A percentile compares a stretch with the other conserved stretches of the same genome.
Evolutionary conservation across 2,888 invertebrate species (phyloP).

Genomic region (Paralinhomoeus sp.): DNA sequence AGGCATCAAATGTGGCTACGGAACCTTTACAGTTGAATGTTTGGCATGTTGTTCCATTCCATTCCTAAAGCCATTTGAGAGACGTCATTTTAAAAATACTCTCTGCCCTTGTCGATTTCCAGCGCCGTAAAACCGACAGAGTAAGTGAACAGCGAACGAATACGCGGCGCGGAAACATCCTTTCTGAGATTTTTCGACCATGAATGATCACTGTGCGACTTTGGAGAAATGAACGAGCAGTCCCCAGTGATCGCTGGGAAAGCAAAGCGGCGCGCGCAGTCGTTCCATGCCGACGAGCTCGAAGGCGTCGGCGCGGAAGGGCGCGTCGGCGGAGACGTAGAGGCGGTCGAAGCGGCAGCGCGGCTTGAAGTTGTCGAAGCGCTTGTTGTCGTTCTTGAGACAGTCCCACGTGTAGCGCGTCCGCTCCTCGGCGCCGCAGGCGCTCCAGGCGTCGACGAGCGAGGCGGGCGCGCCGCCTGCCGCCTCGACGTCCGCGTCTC

Average conservation of each 20-base stretch:
- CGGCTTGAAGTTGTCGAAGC: conserved; percentile 4
- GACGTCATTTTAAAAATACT: no score
- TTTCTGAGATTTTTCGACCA: no score
- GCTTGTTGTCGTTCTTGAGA: conserved; percentile 35
- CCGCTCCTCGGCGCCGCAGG: conserved; percentile 33
- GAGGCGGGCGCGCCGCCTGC: conserved; percentile 28
- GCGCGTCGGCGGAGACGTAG: conserved; percentile 25
- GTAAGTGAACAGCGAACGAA: no score
- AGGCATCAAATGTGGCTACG: no score
- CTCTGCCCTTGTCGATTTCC: no score
- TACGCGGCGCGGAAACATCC: no score
- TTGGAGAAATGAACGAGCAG: conserved; percentile 13
- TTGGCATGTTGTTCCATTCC: no score
- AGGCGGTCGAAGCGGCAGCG: conserved; percentile 36
- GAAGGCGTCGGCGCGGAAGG: conserved; percentile 30
- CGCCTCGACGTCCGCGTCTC: conserved; percentile 35
- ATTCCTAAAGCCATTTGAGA: no score
- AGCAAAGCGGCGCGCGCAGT: conserved; percentile 30
- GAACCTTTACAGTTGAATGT: no score
- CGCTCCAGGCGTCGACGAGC: conserved; percentile 31
- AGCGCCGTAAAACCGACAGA: no score
- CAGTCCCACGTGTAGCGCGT: conserved; percentile 38
- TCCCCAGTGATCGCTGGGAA: conserved; percentile 39
- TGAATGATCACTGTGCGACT: no score
- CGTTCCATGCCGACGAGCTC: conserved; percentile 33